These are phyloP conservation scores for Acleris cristana DNA, from an alignment of 2,888 invertebrate species.

Conservation along the genomic window DNA sequence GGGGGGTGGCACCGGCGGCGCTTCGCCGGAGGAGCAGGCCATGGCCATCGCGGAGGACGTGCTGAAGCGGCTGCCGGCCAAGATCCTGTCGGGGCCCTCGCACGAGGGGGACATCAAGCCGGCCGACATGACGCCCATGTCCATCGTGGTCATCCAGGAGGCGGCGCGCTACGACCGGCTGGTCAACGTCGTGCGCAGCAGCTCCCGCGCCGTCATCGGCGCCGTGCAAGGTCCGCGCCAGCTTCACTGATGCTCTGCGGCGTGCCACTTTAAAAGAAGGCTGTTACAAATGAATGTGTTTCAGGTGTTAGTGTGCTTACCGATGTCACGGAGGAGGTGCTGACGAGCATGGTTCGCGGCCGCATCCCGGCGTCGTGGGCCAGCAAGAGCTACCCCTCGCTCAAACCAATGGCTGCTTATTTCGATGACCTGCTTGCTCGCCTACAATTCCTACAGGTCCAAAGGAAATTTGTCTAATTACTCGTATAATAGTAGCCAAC, in stretches of 20 bases:
- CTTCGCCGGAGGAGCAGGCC: constrained; percentile 91
- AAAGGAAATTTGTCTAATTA: background rate
- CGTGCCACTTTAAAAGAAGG: background rate
- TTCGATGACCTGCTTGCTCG: constrained; percentile 93
- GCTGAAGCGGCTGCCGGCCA: constrained; percentile 88
- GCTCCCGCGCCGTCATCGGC: constrained; percentile 90
- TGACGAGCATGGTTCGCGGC: constrained; percentile 91
- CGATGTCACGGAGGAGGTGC: constrained; percentile 92
- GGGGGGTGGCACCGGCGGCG: constrained; percentile 83
- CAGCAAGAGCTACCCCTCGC: constrained; percentile 93
- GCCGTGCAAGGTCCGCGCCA: constrained; percentile 90
- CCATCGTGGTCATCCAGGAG: constrained; percentile 95
- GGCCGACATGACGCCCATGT: constrained; percentile 94
- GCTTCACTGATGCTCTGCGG: background rate
- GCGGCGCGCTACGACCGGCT: constrained; percentile 91
- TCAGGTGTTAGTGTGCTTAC: constrained; percentile 94
- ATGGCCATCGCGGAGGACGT: constrained; percentile 91
- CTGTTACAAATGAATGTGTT: constrained; percentile 5
- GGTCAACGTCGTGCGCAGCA: constrained; percentile 88
- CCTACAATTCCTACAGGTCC: constrained; percentile 92
- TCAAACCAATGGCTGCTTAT: constrained; percentile 95
- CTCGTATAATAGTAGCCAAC: too few species aligned
- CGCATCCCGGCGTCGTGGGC: constrained; percentile 94
- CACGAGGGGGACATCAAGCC: constrained; percentile 89
- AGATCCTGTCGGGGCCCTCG: constrained; percentile 86